Base-by-base conservation (phyloP, 2,797 vertebrate species). In the Heliangelus exortis region DNA sequence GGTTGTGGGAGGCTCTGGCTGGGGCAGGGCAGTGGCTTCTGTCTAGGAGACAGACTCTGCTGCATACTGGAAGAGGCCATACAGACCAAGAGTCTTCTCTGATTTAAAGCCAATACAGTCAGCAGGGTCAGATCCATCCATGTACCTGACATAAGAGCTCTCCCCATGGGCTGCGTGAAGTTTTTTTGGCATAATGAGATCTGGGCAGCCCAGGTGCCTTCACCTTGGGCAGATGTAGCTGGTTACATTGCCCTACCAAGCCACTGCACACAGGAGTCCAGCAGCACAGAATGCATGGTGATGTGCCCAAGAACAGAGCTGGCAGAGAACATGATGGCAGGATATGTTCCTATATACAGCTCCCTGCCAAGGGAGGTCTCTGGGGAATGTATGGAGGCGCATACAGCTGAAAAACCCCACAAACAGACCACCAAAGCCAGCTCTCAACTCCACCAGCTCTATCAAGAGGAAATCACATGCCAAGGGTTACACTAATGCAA, bases 111-210 rank as follows among this genome's bases (percentile, higher is more conserved):
- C 0, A 4, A 41, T 29, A 47, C 15, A 33, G 17, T 12, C 29
- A 85, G 28, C 16, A 66, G 22, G 16, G 33, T 48, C 59, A 77
- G 58, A 68, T 10, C 33, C 0, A 68, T 10, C 33, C 0, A 0
- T 25, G 73, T 28, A 33, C 21, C 54, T 75, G 47, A 78, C 12
- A 54, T 1, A 86, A 33, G 26, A 89, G 26, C 11, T 43, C 29
- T 82, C n/a, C 51, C 43, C 20, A 12, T 2, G 8, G 57, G 22
- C 21, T 76, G 63, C 3, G 34, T 50, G 75, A 89, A 53, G 12
- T 9, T 41, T 65, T 92, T 88, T 50, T 84, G 54, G 15, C 31
- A n/a, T 5, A 18, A 23, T 54, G 47, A 91, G 69, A 83, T 59
- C 17, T 43, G 29, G 50, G 29, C 50, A 84, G 59, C n/a, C 20